Evolutionary conservation across 2,888 invertebrate genomes (phyloP), one percentile per base, ranked within the genome.

Genomic region (Melikaiella ostensackeni): DNA sequence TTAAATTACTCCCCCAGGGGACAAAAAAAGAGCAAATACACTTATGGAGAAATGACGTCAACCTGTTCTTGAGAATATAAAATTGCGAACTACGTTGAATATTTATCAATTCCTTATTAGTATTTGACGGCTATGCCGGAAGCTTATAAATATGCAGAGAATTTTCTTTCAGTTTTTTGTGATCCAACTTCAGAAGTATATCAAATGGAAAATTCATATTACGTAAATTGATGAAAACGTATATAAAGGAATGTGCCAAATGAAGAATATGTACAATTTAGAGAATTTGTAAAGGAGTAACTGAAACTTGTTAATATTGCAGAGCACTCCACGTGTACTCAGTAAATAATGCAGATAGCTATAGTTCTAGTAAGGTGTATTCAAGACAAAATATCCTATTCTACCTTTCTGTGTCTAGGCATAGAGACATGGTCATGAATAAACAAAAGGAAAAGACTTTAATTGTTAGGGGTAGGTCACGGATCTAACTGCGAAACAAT

Each of bases 401-500:
- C 27, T 50, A 70, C 50, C 70, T 33, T 33, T 62, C 27, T 27
- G 27, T 46, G 46, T n/a, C 66, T 27, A 64, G 66, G 8, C 27
- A 27, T 27, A 8, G 66, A 33, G n/a, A n/a, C 27, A 64, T 46
- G 21, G 66, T 33, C 24, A 46, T 30, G 42, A 50, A 46, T 70
- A 27, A 4, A 38, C 57, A 70, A 33, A 75, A 78, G 50, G 75
- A 59, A 77, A 79, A 81, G 80, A 76, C 63, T 80, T 64, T 64
- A 73, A 75, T 78, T 79, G 77, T 74, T 77, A 77, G 80, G 76
- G 75, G 73, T 77, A 84, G 82, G 81, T 84, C 79, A 81, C 78
- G 85, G 83, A 83, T 84, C 76, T 85, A 83, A 75, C 80, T 79
- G 81, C 74, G 61, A 76, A 80, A 80, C 83, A 85, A 83, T 83